phyloP scores from a whole-genome alignment of 2,797 vertebrate genomes.

The Gallinago nigripennis region DNA sequence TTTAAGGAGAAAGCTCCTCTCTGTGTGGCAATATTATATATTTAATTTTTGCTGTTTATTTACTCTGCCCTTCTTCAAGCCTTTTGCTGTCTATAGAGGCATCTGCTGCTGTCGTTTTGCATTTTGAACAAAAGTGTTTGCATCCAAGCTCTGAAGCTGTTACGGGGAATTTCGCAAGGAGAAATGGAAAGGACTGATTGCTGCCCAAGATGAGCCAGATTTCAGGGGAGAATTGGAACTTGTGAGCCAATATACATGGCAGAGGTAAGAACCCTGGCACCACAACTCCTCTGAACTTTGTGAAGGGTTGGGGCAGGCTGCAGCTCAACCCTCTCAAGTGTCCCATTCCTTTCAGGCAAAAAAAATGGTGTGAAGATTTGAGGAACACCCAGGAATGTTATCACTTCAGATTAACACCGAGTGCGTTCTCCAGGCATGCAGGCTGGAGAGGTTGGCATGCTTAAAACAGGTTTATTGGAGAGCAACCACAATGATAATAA shows the following conservation, averaged over 20 bases:
- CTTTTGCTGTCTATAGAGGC: conserved; percentile 16
- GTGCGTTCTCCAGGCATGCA: not conserved
- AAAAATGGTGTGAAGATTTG: not conserved
- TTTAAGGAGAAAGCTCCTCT: conserved; percentile 28
- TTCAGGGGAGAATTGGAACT: not conserved
- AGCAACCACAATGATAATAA: not conserved
- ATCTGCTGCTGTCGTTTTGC: not conserved
- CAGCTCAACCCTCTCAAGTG: not conserved
- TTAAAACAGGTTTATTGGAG: not conserved
- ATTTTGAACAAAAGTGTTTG: conserved; percentile 18
- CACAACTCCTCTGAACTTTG: not conserved
- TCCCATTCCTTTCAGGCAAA: not conserved
- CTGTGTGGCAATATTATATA: not conserved
- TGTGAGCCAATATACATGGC: not conserved
- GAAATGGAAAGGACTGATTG: not conserved
- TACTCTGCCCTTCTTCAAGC: conserved; percentile 24
- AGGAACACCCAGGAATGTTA: not conserved
- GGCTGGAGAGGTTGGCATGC: not conserved
- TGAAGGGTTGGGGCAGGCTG: not conserved
- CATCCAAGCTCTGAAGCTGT: not conserved
- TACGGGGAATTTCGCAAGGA: not conserved
- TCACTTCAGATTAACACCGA: not conserved
- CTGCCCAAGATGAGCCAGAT: not conserved
- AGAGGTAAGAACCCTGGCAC: not conserved
- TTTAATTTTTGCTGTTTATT: conserved; percentile 36